phyloP scores from a whole-genome alignment of 2,113 vertebrate species.

The Lophius piscatorius region DNA sequence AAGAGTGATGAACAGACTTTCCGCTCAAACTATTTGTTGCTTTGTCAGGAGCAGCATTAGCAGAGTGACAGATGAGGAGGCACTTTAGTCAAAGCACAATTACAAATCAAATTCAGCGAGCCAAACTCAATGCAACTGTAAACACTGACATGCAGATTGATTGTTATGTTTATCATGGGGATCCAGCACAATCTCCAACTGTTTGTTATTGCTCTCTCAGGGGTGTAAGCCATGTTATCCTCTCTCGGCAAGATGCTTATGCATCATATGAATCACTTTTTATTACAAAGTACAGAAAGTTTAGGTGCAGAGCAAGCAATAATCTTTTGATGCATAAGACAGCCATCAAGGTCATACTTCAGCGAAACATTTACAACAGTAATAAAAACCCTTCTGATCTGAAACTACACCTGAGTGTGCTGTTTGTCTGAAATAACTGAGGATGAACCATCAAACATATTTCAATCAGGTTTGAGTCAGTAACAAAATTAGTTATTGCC shows the following conservation, averaged over 20 bases:
- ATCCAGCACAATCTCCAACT: background rate
- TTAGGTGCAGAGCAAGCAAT: slow-evolving; percentile 38
- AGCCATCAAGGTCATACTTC: slow-evolving; percentile 34
- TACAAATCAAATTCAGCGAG: slow-evolving; percentile 6
- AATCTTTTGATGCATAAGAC: slow-evolving; percentile 29
- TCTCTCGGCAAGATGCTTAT: slow-evolving; percentile 23
- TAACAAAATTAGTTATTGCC: slow-evolving; percentile 23
- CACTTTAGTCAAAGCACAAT: background rate
- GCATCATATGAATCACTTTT: slow-evolving; percentile 50
- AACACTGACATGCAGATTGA: slow-evolving; percentile 9
- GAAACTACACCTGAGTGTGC: background rate
- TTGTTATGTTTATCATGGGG: slow-evolving; percentile 8
- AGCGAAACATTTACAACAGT: slow-evolving; percentile 20
- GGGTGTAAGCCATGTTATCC: slow-evolving; percentile 34
- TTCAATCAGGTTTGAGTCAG: slow-evolving; percentile 25
- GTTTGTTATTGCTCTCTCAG: slow-evolving; percentile 46
- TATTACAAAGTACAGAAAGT: slow-evolving; percentile 48
- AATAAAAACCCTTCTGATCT: background rate
- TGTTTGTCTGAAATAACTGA: slow-evolving; percentile 17
- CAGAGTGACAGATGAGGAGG: slow-evolving; percentile 1
- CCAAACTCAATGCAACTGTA: background rate
- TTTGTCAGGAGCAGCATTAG: slow-evolving; percentile 18
- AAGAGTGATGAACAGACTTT: slow-evolving; percentile 2
- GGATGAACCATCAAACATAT: slow-evolving; percentile 2
- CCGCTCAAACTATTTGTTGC: slow-evolving; percentile 11